phyloP scores from a whole-genome alignment of 2,797 vertebrate genomes.

The Hozukius guyotensis region DNA sequence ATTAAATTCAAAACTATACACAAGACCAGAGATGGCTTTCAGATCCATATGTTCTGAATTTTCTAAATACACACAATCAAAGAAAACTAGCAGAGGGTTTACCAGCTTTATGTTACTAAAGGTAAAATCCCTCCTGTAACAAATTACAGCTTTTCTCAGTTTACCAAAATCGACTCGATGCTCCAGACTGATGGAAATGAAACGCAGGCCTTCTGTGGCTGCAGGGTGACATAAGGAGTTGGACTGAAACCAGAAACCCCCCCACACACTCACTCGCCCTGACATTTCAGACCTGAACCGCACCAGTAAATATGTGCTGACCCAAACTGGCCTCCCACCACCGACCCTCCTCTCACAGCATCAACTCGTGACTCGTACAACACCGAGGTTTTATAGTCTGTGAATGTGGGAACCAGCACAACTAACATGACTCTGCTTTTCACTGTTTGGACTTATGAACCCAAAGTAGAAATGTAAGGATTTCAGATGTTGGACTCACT shows the following conservation, averaged over 20 bases:
- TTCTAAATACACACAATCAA: too few species aligned
- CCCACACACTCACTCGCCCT: background rate
- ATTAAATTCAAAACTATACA: background rate
- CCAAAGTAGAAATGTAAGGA: background rate
- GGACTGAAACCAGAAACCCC: slow-evolving; percentile 3
- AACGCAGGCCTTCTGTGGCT: background rate
- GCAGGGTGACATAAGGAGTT: background rate
- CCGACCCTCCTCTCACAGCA: slow-evolving; percentile 8
- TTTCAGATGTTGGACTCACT: too few species aligned
- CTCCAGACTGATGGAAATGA: background rate
- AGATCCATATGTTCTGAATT: background rate
- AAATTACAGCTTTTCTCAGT: background rate
- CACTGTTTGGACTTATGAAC: background rate
- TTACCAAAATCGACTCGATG: background rate
- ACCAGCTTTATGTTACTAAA: background rate
- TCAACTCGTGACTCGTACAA: background rate
- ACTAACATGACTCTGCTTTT: background rate
- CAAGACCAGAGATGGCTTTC: slow-evolving; percentile 35
- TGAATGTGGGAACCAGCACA: background rate
- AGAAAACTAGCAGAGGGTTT: too few species aligned
- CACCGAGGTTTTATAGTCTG: background rate
- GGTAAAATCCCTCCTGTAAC: background rate
- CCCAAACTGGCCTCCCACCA: background rate
- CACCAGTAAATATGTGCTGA: background rate
- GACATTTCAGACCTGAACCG: background rate